Evolutionary conservation across 2,113 vertebrate genomes (phyloP), one percentile per base, ranked within the genome.

Genomic region (Caranx melampygus): DNA sequence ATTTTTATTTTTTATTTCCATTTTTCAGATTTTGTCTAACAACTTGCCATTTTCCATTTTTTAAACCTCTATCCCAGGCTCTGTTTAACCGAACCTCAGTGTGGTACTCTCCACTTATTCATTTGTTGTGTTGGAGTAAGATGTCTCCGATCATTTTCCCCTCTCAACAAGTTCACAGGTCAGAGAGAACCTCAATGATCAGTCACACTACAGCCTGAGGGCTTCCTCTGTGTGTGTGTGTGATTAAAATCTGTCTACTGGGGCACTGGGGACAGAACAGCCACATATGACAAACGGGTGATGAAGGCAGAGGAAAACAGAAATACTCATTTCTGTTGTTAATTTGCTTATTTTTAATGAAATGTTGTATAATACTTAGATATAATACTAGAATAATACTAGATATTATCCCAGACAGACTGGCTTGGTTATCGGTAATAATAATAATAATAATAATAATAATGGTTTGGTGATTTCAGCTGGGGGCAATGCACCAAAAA

Each of bases 171-270:
- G 60, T 35, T 78, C 67, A 65, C 34, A 21, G 74, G 81, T 82
- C 63, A 88, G 72, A 64, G 57, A 72, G 57, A 44, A 64, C 13
- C 9, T 69, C 20, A 33, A 31, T 81, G 35, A 78, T 82, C 78
- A 67, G 37, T 78, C 60, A 65, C 59, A 35, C 42, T 26, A 73
- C 35, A 68, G 78, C 62, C 44, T 65, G 26, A 74, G 60, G 40
- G 52, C 66, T 78, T 72, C 6, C 37, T 47, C 2, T 51, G 63
- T 31, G 55, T 69, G 34, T 60, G 37, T 58, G 58, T 33, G 49
- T 42, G 40, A 83, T 76, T 14, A 57, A 57, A 26, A 57, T 57
- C 40, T 58, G 33, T 0, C 61, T 45, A 18, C n/a, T n/a, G n/a
- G n/a, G n/a, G n/a, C n/a, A n/a, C n/a, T 81, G 73, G 75, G 11